Evolutionary conservation across 2,113 vertebrate species (phyloP), one percentile per base, ranked within the genome.

Genomic region (Xiphias gladius): DNA sequence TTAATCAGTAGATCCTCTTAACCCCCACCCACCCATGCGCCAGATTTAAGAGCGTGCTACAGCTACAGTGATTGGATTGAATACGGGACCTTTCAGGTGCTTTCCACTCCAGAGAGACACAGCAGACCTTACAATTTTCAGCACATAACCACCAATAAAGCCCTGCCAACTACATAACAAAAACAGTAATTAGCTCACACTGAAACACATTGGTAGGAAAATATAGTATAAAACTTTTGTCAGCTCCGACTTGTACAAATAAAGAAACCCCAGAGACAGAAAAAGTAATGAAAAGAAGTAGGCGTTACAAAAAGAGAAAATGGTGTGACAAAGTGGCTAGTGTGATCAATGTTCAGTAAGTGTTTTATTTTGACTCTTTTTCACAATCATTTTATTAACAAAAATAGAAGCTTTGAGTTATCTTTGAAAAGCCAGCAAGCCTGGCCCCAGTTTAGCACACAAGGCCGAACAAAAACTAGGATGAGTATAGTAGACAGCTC

Each of bases 381-480:
- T 87, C 73, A 89, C 89, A 70, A 83, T 84, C 55, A 54, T 94
- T 95, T 95, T 94, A 87, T 93, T 95, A 95, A 95, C 94, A 96
- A 96, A 95, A 95, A 95, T 95, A 96, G 87, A 95, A 94, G 90
- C 92, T 95, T 95, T 94, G 86, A 94, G 88, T 95, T 86, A 91
- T 91, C 86, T 92, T 84, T 93, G 92, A 92, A 89, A 92, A 94
- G 91, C 93, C 92, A 88, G 88, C 76, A 86, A 86, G 90, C 91
- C 88, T 78, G 83, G 83, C 69, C 90, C 64, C 80, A 58, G 24
- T 76, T 82, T 41, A 84, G 54, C 88, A 91, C 66, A 26, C 69
- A 43, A 80, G 78, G 82, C 59, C 16, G 3, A 69, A 86, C 72
- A 82, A 82, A 88, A 92, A 88, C 72, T 69, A 87, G 72, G 83